phyloP scores from a whole-genome alignment of 1,140 invertebrate genomes.

The Euura lappo region DNA sequence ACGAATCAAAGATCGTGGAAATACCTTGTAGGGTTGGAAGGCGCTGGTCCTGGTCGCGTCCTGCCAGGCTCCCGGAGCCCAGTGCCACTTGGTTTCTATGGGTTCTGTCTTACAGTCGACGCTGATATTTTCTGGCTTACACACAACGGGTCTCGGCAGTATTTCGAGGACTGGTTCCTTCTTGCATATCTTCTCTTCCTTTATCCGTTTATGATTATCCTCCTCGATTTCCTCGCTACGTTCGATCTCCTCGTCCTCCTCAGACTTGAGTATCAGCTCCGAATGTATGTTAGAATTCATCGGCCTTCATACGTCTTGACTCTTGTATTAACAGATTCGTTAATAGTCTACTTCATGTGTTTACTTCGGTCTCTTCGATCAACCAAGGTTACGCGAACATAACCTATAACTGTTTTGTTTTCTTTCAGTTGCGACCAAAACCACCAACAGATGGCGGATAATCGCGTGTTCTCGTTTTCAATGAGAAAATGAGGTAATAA shows the following conservation, averaged over 20 bases:
- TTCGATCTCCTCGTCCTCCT: not conserved
- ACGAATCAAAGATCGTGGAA: not conserved
- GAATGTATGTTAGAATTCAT: slow-evolving; percentile 5
- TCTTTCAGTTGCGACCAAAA: too few species aligned
- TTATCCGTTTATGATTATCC: not conserved
- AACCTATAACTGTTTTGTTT: too few species aligned
- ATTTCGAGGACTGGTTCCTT: slow-evolving; percentile 52
- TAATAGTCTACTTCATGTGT: too few species aligned
- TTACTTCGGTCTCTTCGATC: too few species aligned
- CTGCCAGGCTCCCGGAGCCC: slow-evolving; percentile 60
- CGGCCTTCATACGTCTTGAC: not conserved
- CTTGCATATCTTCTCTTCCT: not conserved
- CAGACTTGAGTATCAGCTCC: slow-evolving; percentile 6
- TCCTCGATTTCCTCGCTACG: not conserved
- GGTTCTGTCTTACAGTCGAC: slow-evolving; percentile 55
- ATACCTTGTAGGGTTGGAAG: slow-evolving; percentile 65
- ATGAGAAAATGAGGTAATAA: too few species aligned
- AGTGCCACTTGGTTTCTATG: slow-evolving; percentile 56
- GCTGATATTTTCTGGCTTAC: slow-evolving; percentile 52
- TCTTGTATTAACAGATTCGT: too few species aligned
- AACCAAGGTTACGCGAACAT: too few species aligned
- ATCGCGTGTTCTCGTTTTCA: too few species aligned
- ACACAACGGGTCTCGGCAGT: slow-evolving; percentile 53
- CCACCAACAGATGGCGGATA: too few species aligned
- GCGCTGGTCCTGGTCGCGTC: slow-evolving; percentile 64